phyloP scores from a whole-genome alignment of 1,140 invertebrate species.

The Conus betulinus region DNA sequence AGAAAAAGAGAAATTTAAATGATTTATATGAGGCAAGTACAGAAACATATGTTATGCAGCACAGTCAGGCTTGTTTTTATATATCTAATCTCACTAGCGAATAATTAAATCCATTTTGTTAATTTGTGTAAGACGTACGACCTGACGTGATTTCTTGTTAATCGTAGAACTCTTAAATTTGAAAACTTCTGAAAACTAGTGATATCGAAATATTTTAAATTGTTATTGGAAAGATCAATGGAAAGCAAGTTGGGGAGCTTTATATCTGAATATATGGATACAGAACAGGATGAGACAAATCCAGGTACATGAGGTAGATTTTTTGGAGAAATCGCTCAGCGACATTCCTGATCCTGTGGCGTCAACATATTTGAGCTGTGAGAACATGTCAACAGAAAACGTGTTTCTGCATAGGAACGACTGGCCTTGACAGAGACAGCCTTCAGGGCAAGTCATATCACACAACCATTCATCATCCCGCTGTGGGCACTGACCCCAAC shows the following conservation, averaged over 20 bases:
- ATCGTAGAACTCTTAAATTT: constrained; percentile 12
- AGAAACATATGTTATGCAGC: neutral
- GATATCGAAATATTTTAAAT: neutral
- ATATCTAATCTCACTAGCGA: neutral
- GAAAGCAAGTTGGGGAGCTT: neutral
- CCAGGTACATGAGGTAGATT: neutral
- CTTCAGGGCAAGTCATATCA: neutral
- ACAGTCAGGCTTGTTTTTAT: neutral
- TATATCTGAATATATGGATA: neutral
- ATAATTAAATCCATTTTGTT: neutral
- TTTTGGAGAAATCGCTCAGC: neutral
- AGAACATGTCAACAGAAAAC: neutral
- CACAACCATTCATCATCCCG: neutral
- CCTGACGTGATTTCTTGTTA: constrained; percentile 13
- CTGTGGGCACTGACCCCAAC: neutral
- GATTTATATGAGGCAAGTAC: constrained; percentile 11
- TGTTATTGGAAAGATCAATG: constrained; percentile 35
- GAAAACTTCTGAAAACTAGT: neutral
- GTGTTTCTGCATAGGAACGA: neutral
- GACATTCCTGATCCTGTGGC: neutral
- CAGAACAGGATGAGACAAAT: neutral
- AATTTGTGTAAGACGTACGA: neutral
- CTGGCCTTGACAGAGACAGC: neutral
- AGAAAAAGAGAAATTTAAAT: neutral
- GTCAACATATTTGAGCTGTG: neutral